phyloP scores from a whole-genome alignment of 2,888 invertebrate species.

The Cepaea hortensis region DNA sequence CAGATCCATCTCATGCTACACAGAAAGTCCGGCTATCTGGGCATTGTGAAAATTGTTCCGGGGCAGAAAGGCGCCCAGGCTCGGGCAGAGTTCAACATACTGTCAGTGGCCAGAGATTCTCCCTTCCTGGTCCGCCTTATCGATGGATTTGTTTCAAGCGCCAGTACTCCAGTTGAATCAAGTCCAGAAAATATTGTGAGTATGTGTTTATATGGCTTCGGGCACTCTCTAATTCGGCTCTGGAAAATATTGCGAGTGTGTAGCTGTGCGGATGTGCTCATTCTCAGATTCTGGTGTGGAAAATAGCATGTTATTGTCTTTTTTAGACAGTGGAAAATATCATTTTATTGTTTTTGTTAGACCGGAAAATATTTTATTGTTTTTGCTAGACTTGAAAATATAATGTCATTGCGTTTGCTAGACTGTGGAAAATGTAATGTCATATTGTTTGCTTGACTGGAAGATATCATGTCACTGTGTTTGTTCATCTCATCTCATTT shows the following conservation, averaged over 20 bases:
- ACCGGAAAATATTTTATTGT: too few species aligned
- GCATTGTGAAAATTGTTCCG: constrained; percentile 30
- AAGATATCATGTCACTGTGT: too few species aligned
- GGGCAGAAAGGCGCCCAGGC: constrained; percentile 9
- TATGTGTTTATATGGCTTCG: not conserved
- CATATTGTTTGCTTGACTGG: too few species aligned
- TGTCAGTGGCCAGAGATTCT: not conserved
- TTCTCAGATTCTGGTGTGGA: too few species aligned
- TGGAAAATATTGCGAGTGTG: not conserved
- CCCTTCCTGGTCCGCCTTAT: constrained; percentile 34
- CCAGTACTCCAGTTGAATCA: not conserved
- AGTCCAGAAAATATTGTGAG: not conserved
- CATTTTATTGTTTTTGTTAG: too few species aligned
- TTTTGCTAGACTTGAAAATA: too few species aligned
- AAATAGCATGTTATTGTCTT: too few species aligned
- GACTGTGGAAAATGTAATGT: too few species aligned
- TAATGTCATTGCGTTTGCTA: too few species aligned
- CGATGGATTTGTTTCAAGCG: constrained; percentile 5
- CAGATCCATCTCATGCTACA: constrained; percentile 38
- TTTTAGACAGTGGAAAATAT: too few species aligned
- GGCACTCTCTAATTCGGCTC: too few species aligned
- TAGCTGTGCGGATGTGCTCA: not conserved
- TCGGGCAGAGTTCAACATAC: constrained; percentile 18
- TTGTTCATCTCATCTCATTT: too few species aligned
- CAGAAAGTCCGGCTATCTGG: constrained; percentile 23